Conservation (phyloP, 1,140 invertebrate species). For the Globodera rostochiensis region DNA sequence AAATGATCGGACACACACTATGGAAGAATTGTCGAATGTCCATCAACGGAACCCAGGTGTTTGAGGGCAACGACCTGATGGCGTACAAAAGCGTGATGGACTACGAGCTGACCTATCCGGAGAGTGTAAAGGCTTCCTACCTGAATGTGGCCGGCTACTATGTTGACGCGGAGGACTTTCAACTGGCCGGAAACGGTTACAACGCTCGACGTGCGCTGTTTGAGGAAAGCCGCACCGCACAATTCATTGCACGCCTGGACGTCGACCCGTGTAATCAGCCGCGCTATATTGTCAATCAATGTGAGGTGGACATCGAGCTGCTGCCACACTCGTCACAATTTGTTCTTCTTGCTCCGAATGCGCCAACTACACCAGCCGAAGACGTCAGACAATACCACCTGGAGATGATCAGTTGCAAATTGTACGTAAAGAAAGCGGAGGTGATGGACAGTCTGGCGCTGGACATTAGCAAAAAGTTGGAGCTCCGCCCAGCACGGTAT, state of each 20-base stretch:
- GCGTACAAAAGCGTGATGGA: conserved; percentile 23
- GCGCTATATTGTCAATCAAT: conserved; percentile 10
- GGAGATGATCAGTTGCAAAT: conserved; percentile 13
- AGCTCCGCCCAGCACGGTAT: conserved; percentile 18
- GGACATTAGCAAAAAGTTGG: conserved; percentile 14
- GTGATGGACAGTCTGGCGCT: conserved; percentile 21
- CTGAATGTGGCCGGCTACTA: not conserved
- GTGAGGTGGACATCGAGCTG: conserved; percentile 23
- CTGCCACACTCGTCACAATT: conserved; percentile 12
- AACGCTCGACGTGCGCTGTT: not conserved
- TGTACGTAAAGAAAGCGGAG: conserved; percentile 17
- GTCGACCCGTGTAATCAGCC: conserved; percentile 16
- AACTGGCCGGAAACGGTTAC: not conserved
- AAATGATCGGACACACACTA: conserved; percentile 17
- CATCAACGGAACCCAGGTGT: conserved; percentile 16
- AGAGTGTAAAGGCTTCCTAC: conserved; percentile 16
- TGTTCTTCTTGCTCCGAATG: conserved; percentile 2
- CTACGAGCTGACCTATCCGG: conserved; percentile 18
- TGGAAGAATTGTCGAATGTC: conserved; percentile 20
- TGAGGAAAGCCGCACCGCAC: not conserved
- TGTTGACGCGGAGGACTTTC: not conserved
- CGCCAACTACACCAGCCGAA: not conserved
- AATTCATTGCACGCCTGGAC: conserved; percentile 17
- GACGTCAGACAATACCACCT: not conserved
- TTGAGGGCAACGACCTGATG: conserved; percentile 14